Conservation (phyloP, 2,888 invertebrate species). For the Hyppa rectilinea region DNA sequence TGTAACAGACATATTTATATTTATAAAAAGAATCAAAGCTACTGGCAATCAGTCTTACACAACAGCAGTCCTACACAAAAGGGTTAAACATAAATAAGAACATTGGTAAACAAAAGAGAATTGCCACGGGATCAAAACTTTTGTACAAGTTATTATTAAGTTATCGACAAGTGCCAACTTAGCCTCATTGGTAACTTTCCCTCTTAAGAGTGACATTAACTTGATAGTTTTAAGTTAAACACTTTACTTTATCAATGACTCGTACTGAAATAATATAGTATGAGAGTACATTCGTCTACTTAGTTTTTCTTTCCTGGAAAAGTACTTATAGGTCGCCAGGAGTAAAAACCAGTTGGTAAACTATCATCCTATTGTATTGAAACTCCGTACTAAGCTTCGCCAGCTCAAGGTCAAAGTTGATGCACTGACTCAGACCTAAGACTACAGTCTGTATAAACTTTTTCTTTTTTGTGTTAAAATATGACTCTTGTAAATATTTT, state of each 20-base stretch:
- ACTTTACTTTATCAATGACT: slow-evolving; percentile 14
- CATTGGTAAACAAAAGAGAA: slow-evolving; percentile 44
- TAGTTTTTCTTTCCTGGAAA: too few species aligned
- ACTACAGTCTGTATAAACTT: not conserved
- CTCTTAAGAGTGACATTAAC: slow-evolving; percentile 50
- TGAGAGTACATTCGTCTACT: not conserved
- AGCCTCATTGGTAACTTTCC: slow-evolving; percentile 54
- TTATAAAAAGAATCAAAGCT: not conserved
- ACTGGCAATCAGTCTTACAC: not conserved
- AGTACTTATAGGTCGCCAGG: not conserved
- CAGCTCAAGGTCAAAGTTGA: not conserved
- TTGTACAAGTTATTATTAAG: slow-evolving; percentile 62
- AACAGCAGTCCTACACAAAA: not conserved
- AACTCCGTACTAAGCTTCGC: not conserved
- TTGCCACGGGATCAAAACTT: slow-evolving; percentile 51
- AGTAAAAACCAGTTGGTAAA: too few species aligned
- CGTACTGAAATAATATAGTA: not conserved
- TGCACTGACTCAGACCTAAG: too few species aligned
- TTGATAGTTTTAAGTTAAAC: slow-evolving; percentile 48
- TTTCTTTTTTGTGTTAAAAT: not conserved
- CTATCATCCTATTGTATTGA: too few species aligned
- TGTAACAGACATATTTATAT: not conserved
- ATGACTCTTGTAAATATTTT: not conserved
- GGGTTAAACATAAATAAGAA: slow-evolving; percentile 1
- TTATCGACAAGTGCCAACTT: slow-evolving; percentile 58